phyloP scores from a whole-genome alignment of 2,797 vertebrate species.

The Xyrichtys novacula region DNA sequence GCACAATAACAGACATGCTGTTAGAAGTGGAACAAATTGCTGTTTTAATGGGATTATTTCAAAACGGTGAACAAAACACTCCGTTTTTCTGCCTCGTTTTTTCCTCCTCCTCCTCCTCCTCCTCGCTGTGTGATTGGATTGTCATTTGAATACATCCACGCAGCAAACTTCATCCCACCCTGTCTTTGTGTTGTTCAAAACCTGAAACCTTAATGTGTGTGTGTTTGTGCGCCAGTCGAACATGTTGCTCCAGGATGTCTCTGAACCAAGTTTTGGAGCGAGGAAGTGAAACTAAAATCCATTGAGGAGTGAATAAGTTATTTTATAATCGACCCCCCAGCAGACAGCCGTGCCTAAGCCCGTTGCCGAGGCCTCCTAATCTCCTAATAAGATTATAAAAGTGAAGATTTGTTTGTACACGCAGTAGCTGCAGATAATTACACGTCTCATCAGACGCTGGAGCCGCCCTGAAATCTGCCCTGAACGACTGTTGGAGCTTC shows the following conservation, averaged over 20 bases:
- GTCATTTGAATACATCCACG: constrained; percentile 61
- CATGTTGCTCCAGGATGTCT: constrained; percentile 28
- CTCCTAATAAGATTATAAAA: constrained; percentile 87
- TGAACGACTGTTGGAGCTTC: constrained; percentile 59
- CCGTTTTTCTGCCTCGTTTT: constrained; percentile 28
- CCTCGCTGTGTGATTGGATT: constrained; percentile 54
- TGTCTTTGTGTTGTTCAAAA: constrained; percentile 21
- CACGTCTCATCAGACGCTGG: constrained; percentile 71
- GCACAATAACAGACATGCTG: constrained; percentile 64
- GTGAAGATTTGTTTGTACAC: constrained; percentile 81
- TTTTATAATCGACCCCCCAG: constrained; percentile 51
- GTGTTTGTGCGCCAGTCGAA: constrained; percentile 15
- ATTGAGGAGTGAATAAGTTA: constrained; percentile 66
- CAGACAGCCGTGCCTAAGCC: constrained; percentile 78
- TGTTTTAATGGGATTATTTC: constrained; percentile 79
- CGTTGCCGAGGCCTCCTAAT: constrained; percentile 75
- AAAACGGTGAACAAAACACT: constrained; percentile 35
- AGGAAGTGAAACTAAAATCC: constrained; percentile 57
- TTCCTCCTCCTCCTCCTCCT: background rate
- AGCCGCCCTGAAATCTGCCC: constrained; percentile 68
- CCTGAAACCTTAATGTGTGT: background rate
- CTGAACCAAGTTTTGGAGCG: constrained; percentile 44
- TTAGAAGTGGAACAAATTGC: constrained; percentile 72
- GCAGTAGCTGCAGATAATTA: constrained; percentile 81
- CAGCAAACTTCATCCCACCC: constrained; percentile 45